These are phyloP conservation scores for Dallia pectoralis DNA, from an alignment of 2,797 vertebrate genomes.

Conservation along the genomic window DNA sequence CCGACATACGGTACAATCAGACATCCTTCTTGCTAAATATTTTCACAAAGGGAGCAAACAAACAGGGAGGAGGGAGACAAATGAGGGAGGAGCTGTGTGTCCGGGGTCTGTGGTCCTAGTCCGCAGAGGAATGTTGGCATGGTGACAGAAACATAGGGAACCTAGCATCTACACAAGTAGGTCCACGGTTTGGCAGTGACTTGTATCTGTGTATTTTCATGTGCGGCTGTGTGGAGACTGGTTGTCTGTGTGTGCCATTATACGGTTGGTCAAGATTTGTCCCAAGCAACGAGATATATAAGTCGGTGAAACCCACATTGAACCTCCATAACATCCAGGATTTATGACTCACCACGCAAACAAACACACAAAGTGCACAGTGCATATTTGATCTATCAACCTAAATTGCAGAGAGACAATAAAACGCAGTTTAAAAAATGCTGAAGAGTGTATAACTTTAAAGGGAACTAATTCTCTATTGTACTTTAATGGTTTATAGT, in stretches of 20 bases:
- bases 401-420: neutral
- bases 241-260: neutral
- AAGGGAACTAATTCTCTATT: neutral
- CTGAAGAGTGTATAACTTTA: neutral
- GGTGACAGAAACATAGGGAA: conserved; percentile 2
- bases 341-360: neutral
- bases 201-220: neutral
- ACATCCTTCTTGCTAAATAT: conserved; percentile 56
- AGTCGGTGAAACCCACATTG: neutral
- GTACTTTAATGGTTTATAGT: conserved; percentile 7
- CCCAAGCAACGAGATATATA: neutral
- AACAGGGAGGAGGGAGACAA: conserved; percentile 43
- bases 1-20: conserved; percentile 54
- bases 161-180: neutral
- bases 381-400: conserved; percentile 1
- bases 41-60: conserved; percentile 63
- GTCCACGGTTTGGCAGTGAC: neutral
- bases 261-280: neutral
- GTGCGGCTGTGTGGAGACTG: conserved; percentile 5
- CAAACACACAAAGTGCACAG: neutral
- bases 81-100: conserved; percentile 25
- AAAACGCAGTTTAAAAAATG: neutral
- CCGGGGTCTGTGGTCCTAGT: neutral
- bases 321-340: neutral
- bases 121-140: conserved; percentile 3